Base-by-base conservation (phyloP, 2,113 vertebrate species). In the Machaerirhynchus nigripectus region DNA sequence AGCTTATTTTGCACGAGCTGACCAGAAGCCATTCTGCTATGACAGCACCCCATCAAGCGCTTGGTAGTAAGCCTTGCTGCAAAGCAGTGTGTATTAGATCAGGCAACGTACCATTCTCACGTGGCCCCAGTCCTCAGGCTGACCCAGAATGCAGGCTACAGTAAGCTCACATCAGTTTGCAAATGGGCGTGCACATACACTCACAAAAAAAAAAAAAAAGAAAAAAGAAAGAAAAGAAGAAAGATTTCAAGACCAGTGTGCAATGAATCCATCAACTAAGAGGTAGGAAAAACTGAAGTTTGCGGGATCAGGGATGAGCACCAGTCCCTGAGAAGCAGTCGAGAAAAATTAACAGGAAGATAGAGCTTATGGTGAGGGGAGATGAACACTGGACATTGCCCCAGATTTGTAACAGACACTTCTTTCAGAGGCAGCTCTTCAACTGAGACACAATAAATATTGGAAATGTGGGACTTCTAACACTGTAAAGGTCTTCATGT, bases 81-180 rank as follows among this genome's bases (percentile, higher is more conserved):
- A 89, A 96, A 96, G 91, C 91, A 84, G 76, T 65, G 84, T 56
- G 46, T 13, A 13, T 60, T 19, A 68, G 23, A 89, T 50, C 67
- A 89, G 86, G 79, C 76, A 89, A 96, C 44, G 1, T 88, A 89
- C 76, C 93, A 82, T 92, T 84, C 46, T 84, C 80, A 46, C 27
- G 80, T 50, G 95, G 84, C 84, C 84, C 80, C 82, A 80, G 91
- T 95, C 84, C 68, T 81, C 93, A 87, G 87, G 96, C 80, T 94
- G 93, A 80, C 91, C 46, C 93, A 94, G 79, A 85, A 15, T 73
- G 89, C 79, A 90, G 91, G 78, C 88, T 93, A 96, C 88, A 76
- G 89, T 92, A 90, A 96, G 88, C 95, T 94, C 93, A 92, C 84
- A 92, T 70, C 91, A 42, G 91, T 91, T 80, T 96, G 91, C 91